Evolutionary conservation across 2,888 invertebrate species (phyloP), one percentile per base, ranked within the genome.

Genomic region (Hirtodrosophila confusa): DNA sequence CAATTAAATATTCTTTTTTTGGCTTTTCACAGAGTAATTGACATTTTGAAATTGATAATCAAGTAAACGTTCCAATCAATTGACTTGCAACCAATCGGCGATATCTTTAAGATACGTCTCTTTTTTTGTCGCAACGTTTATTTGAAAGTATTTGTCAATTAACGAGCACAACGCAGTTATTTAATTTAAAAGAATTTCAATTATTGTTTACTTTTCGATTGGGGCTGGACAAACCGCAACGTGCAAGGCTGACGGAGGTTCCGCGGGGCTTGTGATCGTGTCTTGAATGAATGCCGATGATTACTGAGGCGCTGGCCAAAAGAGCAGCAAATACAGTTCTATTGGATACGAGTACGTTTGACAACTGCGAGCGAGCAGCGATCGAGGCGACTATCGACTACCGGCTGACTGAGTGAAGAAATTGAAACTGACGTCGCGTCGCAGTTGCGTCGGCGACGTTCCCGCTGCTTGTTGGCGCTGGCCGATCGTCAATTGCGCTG

Each of bases 401-500:
- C 37, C 29, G 50, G 40, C 48, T 50, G 45, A 37, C 64, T 67
- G 61, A 53, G 40, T 48, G 23, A 31, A 47, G 17, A 17, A 17
- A 17, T 17, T 17, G 17, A 39, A 33, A 51, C 70, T 37, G 36
- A 41, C 31, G 43, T 44, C 57, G 57, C 64, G 50, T 41, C 64
- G 48, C 53, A 27, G 44, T 37, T 49, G 45, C 17, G 49, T 44
- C 45, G 53, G 47, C 11, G 49, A 37, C 45, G 17, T 17, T 37
- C 45, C 49, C 49, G 36, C 60, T 23, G 37, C n/a, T 17, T 23
- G 36, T 51, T 51, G 43, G 56, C 56, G 53, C 57, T 60, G 31
- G 40, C 62, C 73, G 69, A 69, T 66, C 73, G 62, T 69, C 86
- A 85, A 85, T 83, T 79, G 78, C 78, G 83, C 69, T 85, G 82